A percentile compares a stretch with the other conserved stretches of the same genome.
Evolutionary conservation across 1,140 invertebrate species (phyloP).

Genomic region (Olivierus martensii): DNA sequence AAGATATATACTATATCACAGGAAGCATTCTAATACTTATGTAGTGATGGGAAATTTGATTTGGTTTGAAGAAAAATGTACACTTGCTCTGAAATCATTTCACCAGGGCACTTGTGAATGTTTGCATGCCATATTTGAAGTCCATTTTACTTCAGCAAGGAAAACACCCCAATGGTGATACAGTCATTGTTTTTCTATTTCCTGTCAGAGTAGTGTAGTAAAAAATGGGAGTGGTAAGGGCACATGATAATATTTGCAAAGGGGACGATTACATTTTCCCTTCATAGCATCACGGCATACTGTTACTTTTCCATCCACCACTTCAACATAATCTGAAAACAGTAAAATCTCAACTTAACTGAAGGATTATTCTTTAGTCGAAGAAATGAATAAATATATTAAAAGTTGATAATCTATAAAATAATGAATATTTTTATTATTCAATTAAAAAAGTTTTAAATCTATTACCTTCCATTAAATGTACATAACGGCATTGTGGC

Average conservation of each 20-base stretch:
- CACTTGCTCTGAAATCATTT: no score
- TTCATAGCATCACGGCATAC: conserved; percentile 87
- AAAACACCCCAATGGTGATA: no score
- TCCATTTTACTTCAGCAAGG: no score
- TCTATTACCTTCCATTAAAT: conserved; percentile 14
- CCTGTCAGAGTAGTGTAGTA: conserved; percentile 12
- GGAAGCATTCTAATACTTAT: no score
- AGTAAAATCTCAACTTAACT: not conserved
- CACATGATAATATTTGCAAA: conserved; percentile 91
- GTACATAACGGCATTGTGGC: conserved; percentile 42
- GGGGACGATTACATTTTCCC: conserved; percentile 69
- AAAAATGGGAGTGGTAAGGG: conserved; percentile 31
- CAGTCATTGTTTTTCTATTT: no score
- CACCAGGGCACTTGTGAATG: no score
- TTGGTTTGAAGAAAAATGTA: no score
- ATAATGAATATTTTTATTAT: not conserved
- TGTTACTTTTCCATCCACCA: conserved; percentile 81
- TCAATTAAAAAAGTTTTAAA: not conserved
- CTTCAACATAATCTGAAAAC: conserved; percentile 73
- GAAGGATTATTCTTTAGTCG: not conserved
- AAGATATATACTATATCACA: no score
- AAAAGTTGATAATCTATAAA: not conserved
- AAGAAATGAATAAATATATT: not conserved
- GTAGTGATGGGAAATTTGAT: no score
- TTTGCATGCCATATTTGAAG: no score